A percentile compares a stretch with the other conserved stretches of the same genome.
These are phyloP conservation scores for Saxidomus purpurata DNA, from an alignment of 1,140 invertebrate species.

Conservation along the genomic window DNA sequence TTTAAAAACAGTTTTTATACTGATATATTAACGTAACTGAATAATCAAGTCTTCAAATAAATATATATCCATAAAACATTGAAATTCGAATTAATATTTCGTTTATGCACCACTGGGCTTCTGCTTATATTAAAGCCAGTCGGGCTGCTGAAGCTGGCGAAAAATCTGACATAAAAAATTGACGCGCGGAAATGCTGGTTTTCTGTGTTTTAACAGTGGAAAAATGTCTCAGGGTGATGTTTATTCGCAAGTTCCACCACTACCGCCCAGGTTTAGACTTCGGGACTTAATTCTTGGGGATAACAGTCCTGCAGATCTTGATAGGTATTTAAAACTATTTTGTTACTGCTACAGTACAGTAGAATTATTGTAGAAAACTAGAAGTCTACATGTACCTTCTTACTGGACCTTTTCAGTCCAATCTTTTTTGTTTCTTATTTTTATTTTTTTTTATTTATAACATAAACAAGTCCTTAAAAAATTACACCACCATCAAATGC, in stretches of 20 bases:
- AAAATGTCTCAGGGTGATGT: conserved; percentile 54
- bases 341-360: no score
- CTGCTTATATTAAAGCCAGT: background rate
- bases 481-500: no score
- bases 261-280: conserved; percentile 55
- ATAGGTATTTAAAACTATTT: conserved; percentile 43
- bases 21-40: no score
- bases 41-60: no score
- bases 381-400: no score
- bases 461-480: no score
- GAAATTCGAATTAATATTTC: conserved; percentile 30
- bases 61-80: no score
- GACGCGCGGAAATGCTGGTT: conserved; percentile 39
- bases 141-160: conserved; percentile 50
- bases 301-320: background rate
- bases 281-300: conserved; percentile 57
- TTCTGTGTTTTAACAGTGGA: conserved; percentile 21
- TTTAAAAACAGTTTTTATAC: no score
- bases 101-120: conserved; percentile 3
- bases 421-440: no score
- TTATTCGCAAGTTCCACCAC: conserved; percentile 56
- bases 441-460: no score
- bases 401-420: no score
- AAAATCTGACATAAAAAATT: background rate
- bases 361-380: no score